Evolutionary conservation across 2,797 vertebrate genomes (phyloP), one percentile per base, ranked within the genome.

Genomic region (Eleutherodactylus coqui): DNA sequence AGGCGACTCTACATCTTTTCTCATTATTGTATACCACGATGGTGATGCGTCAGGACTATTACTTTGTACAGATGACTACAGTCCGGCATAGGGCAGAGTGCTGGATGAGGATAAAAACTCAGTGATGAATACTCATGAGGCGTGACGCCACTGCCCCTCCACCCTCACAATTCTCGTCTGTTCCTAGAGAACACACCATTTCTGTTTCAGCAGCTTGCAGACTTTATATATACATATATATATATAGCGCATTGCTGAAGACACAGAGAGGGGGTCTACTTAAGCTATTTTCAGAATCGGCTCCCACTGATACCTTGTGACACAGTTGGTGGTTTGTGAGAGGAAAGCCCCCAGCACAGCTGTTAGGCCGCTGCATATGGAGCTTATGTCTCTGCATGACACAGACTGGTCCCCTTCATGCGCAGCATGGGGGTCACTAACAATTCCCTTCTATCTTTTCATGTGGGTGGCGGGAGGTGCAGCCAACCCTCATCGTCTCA

Each of bases 371-470:
- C 34, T 36, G 47, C 32, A 27, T 82, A 47, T n/a, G 80, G 45
- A 14, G 60, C 60, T 32, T 29, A 62, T 29, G 27, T 62, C 13
- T 62, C 60, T 32, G 29, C 27, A 62, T 62, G 13, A 32, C 11
- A n/a, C 47, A 34, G 13, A 24, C 60, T 36, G 45, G 43, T 79
- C 58, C 51, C 9, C 41, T 43, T 1, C 27, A 38, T 13, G 55
- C 10, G 47, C 55, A 43, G 47, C 36, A 19, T 36, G 64, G 38
- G 43, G 77, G n/a, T 79, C 77, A 45, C 38, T 79, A 19, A 36
- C 29, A 45, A 60, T 79, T 64, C 32, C 58, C 58, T 49, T 81
- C 51, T n/a, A 21, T 55, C 21, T 55, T n/a, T n/a, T 55, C n/a
- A 62, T 51, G 79, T 32, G 17, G 62, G 21, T 14, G 5, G 62